phyloP scores from a whole-genome alignment of 2,797 vertebrate genomes.

The Cyclopterus lumpus region DNA sequence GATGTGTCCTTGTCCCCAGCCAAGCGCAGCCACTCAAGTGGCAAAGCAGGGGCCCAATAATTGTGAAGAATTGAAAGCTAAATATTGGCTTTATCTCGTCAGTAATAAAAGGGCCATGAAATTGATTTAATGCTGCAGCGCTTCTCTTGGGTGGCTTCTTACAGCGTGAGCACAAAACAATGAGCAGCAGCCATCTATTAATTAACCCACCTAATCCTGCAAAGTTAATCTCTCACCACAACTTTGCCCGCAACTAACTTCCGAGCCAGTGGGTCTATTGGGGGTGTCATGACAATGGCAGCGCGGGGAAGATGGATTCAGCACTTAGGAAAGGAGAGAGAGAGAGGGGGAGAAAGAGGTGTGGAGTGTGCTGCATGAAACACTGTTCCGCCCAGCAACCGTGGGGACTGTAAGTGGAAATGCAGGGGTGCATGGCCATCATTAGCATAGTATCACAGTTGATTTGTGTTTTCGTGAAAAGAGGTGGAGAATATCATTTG shows the following conservation, averaged over 20 bases:
- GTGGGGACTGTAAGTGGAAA: conserved; percentile 66
- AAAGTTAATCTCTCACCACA: conserved; percentile 86
- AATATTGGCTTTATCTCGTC: conserved; percentile 86
- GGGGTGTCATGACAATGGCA: conserved; percentile 81
- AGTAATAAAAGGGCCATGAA: conserved; percentile 91
- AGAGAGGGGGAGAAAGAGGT: conserved; percentile 17
- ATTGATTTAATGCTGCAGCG: conserved; percentile 91
- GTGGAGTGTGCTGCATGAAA: conserved; percentile 42
- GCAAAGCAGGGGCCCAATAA: conserved; percentile 83
- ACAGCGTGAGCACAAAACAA: conserved; percentile 84
- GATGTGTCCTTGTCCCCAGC: conserved; percentile 85
- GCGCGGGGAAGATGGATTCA: conserved; percentile 73
- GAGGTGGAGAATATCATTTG: conserved; percentile 64
- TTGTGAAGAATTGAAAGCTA: conserved; percentile 88
- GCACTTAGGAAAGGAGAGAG: conserved; percentile 67
- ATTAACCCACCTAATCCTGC: conserved; percentile 89
- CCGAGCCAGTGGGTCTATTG: conserved; percentile 78
- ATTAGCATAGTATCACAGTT: conserved; percentile 73
- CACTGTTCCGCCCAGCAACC: conserved; percentile 60
- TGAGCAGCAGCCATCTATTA: conserved; percentile 89
- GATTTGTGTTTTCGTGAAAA: conserved; percentile 76
- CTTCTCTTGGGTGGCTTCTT: conserved; percentile 86
- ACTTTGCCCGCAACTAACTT: conserved; percentile 85
- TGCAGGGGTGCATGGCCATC: conserved; percentile 67
- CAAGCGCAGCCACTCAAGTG: conserved; percentile 83